Conservation (phyloP, 2,888 invertebrate genomes). For the Pheosia tremula region DNA sequence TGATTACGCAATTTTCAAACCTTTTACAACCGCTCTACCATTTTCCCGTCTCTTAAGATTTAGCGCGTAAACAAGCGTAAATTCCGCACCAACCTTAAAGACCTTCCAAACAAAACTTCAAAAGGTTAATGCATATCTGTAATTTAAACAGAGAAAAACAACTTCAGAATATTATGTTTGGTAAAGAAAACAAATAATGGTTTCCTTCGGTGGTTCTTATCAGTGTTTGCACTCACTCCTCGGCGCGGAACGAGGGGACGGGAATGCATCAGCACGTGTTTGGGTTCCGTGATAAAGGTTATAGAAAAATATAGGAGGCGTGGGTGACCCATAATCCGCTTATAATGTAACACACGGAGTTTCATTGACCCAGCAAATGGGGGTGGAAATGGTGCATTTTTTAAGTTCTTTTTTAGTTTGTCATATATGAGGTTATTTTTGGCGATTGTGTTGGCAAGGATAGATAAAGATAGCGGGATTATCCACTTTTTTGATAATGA, state of each 20-base stretch:
- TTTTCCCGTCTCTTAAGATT: background rate
- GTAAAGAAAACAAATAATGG: slow-evolving; percentile 31
- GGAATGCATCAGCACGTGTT: slow-evolving; percentile 16
- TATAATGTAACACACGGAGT: slow-evolving; percentile 8
- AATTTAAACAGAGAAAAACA: slow-evolving; percentile 18
- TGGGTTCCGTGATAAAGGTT: slow-evolving; percentile 25
- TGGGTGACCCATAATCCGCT: slow-evolving; percentile 7
- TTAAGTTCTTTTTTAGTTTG: slow-evolving; percentile 1
- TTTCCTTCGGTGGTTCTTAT: slow-evolving; percentile 19
- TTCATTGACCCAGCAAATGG: slow-evolving; percentile 3
- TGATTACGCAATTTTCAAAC: background rate
- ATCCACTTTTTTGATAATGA: background rate
- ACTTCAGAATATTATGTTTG: background rate
- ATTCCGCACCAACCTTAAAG: background rate
- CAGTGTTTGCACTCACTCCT: slow-evolving; percentile 28
- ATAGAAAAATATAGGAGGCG: slow-evolving; percentile 14
- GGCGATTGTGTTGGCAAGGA: background rate
- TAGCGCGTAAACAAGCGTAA: background rate
- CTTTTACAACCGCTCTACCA: background rate
- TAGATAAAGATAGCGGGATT: background rate
- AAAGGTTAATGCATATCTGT: slow-evolving; percentile 19
- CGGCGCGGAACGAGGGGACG: slow-evolving; percentile 18
- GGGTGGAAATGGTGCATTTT: background rate
- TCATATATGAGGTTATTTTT: background rate
- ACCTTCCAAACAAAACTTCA: background rate